Base-by-base conservation (phyloP, 2,113 vertebrate species). In the Oostethus manadensis region DNA sequence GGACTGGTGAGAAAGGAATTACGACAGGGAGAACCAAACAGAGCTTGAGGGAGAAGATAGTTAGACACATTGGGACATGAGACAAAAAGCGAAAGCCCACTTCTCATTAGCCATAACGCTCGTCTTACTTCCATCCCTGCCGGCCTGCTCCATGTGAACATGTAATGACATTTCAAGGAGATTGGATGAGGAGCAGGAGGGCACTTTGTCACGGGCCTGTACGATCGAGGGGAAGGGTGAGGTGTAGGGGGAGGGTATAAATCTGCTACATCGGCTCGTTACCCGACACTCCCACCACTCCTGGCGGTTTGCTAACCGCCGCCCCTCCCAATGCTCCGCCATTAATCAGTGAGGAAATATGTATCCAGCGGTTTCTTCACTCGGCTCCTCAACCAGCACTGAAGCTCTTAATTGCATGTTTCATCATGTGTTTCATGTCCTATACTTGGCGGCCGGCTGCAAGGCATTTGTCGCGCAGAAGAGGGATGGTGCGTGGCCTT, bases 81-180 rank as follows among this genome's bases (percentile, higher is more conserved):
- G 79, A 87, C 71, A 80, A 79, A 87, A 83, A 81, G 81, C 77
- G 73, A 76, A 73, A 78, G 50, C 79, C 80, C 79, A 77, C 22
- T 83, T 81, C 81, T 86, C 84, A 86, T 88, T 75, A 88, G 74
- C 81, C 80, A 85, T 84, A 83, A 85, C 70, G 77, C 69, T 74
- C 70, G 51, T 78, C 76, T 76, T 60, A 71, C 64, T 70, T 74
- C 77, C 79, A 66, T 86, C 74, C 74, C 71, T 76, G 62, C 73
- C 60, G 60, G 60, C 58, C 67, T 40, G 56, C 70, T 67, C 20
- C 70, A 73, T 53, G 51, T 21, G 74, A 78, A 74, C 78, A 82
- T 76, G 76, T 85, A 88, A 88, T 85, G 86, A 87, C 84, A 85
- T 89, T 87, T 88, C 84, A 85, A 85, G 84, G 86, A 87, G 79